phyloP scores from a whole-genome alignment of 2,113 vertebrate genomes.

The Microcebus tavaratra region DNA sequence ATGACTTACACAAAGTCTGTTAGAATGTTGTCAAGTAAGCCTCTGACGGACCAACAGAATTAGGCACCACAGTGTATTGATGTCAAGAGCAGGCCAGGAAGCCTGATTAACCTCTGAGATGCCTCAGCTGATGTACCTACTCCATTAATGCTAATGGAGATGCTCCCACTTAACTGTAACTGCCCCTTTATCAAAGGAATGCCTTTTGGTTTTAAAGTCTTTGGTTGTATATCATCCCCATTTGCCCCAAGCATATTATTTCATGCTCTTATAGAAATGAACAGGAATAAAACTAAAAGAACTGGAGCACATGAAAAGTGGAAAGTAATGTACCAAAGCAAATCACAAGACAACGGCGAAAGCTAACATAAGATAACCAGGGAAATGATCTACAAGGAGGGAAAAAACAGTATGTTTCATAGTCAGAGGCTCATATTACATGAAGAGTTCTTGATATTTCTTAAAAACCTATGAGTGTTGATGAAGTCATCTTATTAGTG shows the following conservation, averaged over 20 bases:
- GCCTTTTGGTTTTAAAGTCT: slow-evolving; percentile 79
- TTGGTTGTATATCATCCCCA: slow-evolving; percentile 76
- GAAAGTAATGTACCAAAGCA: slow-evolving; percentile 51
- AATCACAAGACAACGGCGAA: slow-evolving; percentile 2
- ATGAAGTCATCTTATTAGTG: not conserved
- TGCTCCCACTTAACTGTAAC: slow-evolving; percentile 81
- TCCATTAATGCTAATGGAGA: slow-evolving; percentile 96
- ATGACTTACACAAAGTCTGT: slow-evolving; percentile 94
- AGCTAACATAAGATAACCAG: not conserved
- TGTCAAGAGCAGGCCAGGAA: slow-evolving; percentile 93
- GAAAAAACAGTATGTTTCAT: not conserved
- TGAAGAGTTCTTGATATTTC: not conserved
- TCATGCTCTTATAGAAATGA: slow-evolving; percentile 70
- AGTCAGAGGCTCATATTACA: not conserved
- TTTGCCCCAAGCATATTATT: slow-evolving; percentile 79
- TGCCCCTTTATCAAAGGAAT: slow-evolving; percentile 76
- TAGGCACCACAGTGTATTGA: slow-evolving; percentile 96
- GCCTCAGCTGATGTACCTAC: slow-evolving; percentile 86
- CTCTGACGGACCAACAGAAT: slow-evolving; percentile 93
- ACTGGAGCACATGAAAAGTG: slow-evolving; percentile 59
- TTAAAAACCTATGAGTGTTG: not conserved
- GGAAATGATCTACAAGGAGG: not conserved
- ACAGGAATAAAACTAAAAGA: slow-evolving; percentile 70
- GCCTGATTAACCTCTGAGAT: slow-evolving; percentile 96
- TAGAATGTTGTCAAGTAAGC: slow-evolving; percentile 92